Percentiles rank a stretch among this genome's conserved stretches.
Conservation (phyloP, 2,888 invertebrate species). For the Torymus aiolomorphi region DNA sequence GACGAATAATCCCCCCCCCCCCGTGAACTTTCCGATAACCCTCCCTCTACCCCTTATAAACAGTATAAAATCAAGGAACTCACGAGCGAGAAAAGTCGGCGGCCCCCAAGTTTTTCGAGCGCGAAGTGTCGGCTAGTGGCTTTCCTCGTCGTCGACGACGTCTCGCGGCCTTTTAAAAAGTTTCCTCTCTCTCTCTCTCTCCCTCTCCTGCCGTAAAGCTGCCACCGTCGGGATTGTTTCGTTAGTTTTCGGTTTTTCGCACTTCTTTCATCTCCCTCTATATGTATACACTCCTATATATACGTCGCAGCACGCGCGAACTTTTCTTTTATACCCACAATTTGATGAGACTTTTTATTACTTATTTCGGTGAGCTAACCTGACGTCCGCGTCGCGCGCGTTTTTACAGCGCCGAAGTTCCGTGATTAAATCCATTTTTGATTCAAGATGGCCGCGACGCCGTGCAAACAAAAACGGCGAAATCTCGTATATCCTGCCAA, state of each 20-base stretch:
- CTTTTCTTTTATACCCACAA: slow-evolving; percentile 46
- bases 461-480: too few species aligned
- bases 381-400: not conserved
- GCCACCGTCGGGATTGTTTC: slow-evolving; percentile 48
- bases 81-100: too few species aligned
- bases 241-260: slow-evolving; percentile 45
- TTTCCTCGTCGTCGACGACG: not conserved
- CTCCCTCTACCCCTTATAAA: slow-evolving; percentile 3
- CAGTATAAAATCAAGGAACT: slow-evolving; percentile 42
- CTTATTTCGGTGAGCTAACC: slow-evolving; percentile 2
- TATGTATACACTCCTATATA: too few species aligned
- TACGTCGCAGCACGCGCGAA: not conserved
- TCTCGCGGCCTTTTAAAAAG: slow-evolving; percentile 39
- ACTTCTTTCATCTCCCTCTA: not conserved
- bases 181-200: not conserved
- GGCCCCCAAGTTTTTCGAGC: too few species aligned
- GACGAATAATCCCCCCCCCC: slow-evolving; percentile 22
- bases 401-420: not conserved
- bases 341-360: slow-evolving; percentile 45
- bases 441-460: too few species aligned
- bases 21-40: slow-evolving; percentile 31
- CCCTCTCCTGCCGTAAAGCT: not conserved
- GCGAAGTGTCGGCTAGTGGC: too few species aligned
- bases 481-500: too few species aligned
- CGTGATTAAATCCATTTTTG: slow-evolving; percentile 33